Conservation (phyloP, 2,888 invertebrate species). For the Cantharis lateralis region DNA sequence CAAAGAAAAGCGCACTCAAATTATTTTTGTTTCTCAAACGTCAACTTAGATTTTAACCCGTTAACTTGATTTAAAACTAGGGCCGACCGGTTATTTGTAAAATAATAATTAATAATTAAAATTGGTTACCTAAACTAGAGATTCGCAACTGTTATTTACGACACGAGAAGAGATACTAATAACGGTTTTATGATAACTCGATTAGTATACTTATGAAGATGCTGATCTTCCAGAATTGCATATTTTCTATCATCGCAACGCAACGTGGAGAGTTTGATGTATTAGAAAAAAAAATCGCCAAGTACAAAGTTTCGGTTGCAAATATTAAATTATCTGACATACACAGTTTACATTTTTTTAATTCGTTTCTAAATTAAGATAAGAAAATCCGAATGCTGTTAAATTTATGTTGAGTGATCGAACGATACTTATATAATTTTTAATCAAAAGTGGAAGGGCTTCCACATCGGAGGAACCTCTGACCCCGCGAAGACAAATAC, state of each 20-base stretch:
- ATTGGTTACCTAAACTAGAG: neutral
- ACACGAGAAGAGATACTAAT: neutral
- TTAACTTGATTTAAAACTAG: neutral
- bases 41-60: neutral
- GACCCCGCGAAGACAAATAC: neutral
- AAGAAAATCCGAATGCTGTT: neutral
- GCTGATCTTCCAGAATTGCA: neutral
- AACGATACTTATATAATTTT: neutral
- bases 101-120: neutral
- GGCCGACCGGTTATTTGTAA: neutral
- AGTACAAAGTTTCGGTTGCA: neutral
- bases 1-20: neutral
- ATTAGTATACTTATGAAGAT: neutral
- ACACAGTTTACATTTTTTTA: too few species aligned
- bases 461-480: neutral
- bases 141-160: neutral
- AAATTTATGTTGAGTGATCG: neutral
- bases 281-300: neutral
- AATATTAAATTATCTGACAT: neutral
- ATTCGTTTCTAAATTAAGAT: too few species aligned
- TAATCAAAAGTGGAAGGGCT: neutral
- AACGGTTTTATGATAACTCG: neutral
- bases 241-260: neutral
- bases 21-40: neutral
- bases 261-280: neutral